A percentile compares a stretch with the other conserved stretches of the same genome.
phyloP scores from a whole-genome alignment of 2,113 vertebrate genomes.

The Chascanopsetta lugubris region DNA sequence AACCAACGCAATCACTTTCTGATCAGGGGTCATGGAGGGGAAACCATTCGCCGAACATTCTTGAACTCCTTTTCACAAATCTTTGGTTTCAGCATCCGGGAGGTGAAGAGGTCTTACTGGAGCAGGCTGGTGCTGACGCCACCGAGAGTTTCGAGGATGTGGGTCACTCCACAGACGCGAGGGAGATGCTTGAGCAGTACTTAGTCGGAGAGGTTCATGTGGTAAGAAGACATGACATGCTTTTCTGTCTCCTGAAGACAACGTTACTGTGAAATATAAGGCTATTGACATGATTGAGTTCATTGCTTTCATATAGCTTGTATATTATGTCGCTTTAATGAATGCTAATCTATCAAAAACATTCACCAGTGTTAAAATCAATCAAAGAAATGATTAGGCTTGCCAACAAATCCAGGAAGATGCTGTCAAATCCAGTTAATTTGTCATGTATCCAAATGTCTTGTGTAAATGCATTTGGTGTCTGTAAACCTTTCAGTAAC shows the following conservation, averaged over 20 bases:
- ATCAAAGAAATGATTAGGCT: neutral
- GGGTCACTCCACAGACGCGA: constrained; percentile 92
- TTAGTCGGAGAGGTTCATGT: constrained; percentile 89
- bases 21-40: neutral
- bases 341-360: neutral
- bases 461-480: no score
- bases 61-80: neutral
- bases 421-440: no score
- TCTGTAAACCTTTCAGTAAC: no score
- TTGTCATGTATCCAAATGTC: no score
- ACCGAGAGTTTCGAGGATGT: constrained; percentile 97
- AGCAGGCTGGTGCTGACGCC: constrained; percentile 90
- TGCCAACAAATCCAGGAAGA: neutral
- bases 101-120: constrained; percentile 93
- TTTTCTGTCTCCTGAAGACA: neutral
- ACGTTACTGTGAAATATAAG: neutral
- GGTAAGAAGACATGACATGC: constrained; percentile 76
- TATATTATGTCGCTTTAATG: neutral
- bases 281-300: no score
- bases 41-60: neutral
- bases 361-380: neutral
- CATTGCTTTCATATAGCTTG: no score
- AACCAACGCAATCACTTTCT: neutral
- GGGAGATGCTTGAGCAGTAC: constrained; percentile 93
- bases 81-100: constrained; percentile 89